Base-by-base conservation (phyloP, 2,888 invertebrate genomes). In the Pristionchus arcanus region DNA sequence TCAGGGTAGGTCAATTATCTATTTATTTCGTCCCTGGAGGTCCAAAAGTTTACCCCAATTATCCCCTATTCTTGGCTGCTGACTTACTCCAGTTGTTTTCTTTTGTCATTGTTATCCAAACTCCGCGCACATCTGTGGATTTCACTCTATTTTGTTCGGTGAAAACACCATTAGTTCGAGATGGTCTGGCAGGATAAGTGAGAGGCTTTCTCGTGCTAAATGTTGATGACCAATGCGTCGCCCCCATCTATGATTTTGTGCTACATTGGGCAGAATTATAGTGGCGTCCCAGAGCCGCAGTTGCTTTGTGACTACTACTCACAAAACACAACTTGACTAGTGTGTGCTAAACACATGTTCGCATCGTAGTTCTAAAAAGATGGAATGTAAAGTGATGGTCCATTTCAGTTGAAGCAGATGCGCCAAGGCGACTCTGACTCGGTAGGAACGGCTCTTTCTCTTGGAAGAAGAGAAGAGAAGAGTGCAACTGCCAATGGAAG, bases 391-490 rank as follows among this genome's bases (percentile, higher is more conserved):
- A 49, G 0, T 49, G 3, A 49, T 3, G 4, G 42, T 49, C 42
- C 42, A 49, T 49, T 49, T 49, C 90, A 93, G 93, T 85, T 93
- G 91, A 93, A 93, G 81, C 91, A 93, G 71, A 88, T 92, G 63
- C 91, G 91, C 31, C 34, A 91, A 34, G 90, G 91, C 3, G 93
- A 93, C 49, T 91, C 91, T 25, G 91, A 91, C 31, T 93, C 93
- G 7, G 93, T 93, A 42, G 93, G 93, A 21, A 93, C 93, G 42
- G 92, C 93, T 9, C 84, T 93, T 55, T 93, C 93, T 19, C 89
- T 93, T 2, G 87, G 87, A 31, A 55, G 34, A 37, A 85, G 34
- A 59, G 59, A 59, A 25, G 84, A 85, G 55, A 85, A 85, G 84
- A 85, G 81, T 85, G 34, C n/a, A 13, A 55, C 85, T 59, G 59